These are phyloP conservation scores for Torymus auratus DNA, from an alignment of 2,888 invertebrate genomes.

Conservation along the genomic window DNA sequence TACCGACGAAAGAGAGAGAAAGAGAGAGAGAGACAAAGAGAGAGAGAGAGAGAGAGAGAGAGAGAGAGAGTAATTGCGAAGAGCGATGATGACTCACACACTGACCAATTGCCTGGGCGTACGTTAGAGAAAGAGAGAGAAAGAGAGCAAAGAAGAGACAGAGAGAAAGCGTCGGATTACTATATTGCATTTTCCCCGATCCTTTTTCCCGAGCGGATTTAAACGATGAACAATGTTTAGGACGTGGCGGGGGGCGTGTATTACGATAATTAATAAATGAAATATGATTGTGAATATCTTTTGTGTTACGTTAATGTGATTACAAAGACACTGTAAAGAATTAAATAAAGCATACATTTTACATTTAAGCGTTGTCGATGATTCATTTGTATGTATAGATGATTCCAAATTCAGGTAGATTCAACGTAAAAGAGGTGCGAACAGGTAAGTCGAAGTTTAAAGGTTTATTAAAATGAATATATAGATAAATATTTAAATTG, in stretches of 20 bases:
- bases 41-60: too few species aligned
- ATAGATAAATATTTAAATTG: too few species aligned
- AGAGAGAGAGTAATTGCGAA: too few species aligned
- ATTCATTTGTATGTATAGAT: neutral
- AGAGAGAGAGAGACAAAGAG: too few species aligned
- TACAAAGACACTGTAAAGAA: conserved; percentile 81
- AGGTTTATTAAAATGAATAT: too few species aligned
- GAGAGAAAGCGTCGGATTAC: conserved; percentile 67
- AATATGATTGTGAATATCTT: conserved; percentile 84
- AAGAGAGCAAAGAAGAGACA: too few species aligned
- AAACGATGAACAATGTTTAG: conserved; percentile 68
- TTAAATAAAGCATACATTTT: conserved; percentile 78
- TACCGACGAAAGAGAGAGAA: too few species aligned
- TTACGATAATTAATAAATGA: conserved; percentile 81
- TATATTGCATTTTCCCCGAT: conserved; percentile 59
- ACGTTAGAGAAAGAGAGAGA: too few species aligned
- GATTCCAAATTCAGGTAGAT: too few species aligned
- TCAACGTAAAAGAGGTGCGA: too few species aligned
- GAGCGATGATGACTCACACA: conserved; percentile 58
- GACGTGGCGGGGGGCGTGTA: conserved; percentile 72
- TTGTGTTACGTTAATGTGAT: conserved; percentile 82
- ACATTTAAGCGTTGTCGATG: conserved; percentile 63
- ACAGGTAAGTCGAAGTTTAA: too few species aligned
- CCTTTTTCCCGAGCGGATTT: conserved; percentile 68
- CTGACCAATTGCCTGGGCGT: conserved; percentile 75